Evolutionary conservation across 1,140 invertebrate species (phyloP).

Genomic region (Drosophila lowei): DNA sequence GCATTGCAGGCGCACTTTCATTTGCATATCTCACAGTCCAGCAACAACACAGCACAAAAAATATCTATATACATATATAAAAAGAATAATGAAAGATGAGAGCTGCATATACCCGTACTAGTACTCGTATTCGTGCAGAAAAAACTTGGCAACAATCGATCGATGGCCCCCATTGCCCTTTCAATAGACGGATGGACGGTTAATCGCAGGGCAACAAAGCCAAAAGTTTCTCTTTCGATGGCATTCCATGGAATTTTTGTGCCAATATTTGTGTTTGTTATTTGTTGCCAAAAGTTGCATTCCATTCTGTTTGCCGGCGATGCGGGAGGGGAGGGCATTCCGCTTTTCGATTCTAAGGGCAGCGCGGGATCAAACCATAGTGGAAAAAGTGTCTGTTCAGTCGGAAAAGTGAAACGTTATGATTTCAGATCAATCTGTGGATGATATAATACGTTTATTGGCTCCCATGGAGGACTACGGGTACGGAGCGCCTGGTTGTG

Average conservation of each 20-base stretch:
- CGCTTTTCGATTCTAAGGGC: no score
- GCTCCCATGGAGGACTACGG: no score
- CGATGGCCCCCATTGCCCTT: constrained; percentile 36
- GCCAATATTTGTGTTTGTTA: constrained; percentile 30
- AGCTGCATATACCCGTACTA: not conserved
- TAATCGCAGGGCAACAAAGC: constrained; percentile 54
- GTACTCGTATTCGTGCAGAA: not conserved
- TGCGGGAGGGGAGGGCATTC: no score
- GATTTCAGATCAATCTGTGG: no score
- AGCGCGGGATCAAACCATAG: no score
- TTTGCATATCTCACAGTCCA: constrained; percentile 62
- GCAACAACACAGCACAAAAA: constrained; percentile 5
- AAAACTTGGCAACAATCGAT: constrained; percentile 51
- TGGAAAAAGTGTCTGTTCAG: no score
- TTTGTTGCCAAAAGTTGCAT: constrained; percentile 84
- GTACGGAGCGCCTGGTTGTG: no score
- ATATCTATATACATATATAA: not conserved
- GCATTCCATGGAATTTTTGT: constrained; percentile 12
- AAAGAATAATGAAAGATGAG: constrained; percentile 26
- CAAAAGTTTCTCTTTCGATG: constrained; percentile 32
- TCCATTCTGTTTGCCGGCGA: no score
- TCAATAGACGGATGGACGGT: constrained; percentile 32
- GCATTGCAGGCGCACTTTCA: constrained; percentile 78
- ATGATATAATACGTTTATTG: no score
- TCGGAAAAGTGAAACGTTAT: no score